phyloP scores from a whole-genome alignment of 2,797 vertebrate species.

The Microchirus variegatus region DNA sequence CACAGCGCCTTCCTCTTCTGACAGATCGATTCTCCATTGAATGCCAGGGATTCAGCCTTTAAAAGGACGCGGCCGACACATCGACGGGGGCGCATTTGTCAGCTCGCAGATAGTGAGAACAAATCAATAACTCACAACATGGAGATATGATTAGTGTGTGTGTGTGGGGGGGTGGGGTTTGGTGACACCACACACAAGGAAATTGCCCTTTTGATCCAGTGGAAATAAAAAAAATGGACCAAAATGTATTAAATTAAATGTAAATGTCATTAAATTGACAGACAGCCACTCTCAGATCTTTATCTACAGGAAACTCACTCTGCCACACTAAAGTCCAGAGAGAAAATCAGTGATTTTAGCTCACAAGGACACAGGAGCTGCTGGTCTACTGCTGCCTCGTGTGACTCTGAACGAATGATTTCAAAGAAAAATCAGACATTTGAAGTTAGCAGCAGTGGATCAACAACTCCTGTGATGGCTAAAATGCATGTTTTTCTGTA shows the following conservation, averaged over 20 bases:
- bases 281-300: too few species aligned
- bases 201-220: slow-evolving; percentile 9
- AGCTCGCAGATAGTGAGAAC: slow-evolving; percentile 62
- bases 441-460: too few species aligned
- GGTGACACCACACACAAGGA: slow-evolving; percentile 14
- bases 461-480: too few species aligned
- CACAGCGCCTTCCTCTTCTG: slow-evolving; percentile 67
- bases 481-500: too few species aligned
- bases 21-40: slow-evolving; percentile 74
- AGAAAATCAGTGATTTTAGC: too few species aligned
- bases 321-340: too few species aligned
- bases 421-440: too few species aligned
- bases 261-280: too few species aligned
- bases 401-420: too few species aligned
- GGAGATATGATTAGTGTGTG: slow-evolving; percentile 55
- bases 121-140: slow-evolving; percentile 67
- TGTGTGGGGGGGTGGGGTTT: not conserved
- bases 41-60: slow-evolving; percentile 64
- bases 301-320: too few species aligned
- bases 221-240: not conserved
- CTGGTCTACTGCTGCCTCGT: too few species aligned
- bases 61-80: slow-evolving; percentile 50
- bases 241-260: not conserved
- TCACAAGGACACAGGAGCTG: too few species aligned
- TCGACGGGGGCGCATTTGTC: slow-evolving; percentile 59